Evolutionary conservation across 2,797 vertebrate genomes (phyloP).

Genomic region (Salarias fasciatus): DNA sequence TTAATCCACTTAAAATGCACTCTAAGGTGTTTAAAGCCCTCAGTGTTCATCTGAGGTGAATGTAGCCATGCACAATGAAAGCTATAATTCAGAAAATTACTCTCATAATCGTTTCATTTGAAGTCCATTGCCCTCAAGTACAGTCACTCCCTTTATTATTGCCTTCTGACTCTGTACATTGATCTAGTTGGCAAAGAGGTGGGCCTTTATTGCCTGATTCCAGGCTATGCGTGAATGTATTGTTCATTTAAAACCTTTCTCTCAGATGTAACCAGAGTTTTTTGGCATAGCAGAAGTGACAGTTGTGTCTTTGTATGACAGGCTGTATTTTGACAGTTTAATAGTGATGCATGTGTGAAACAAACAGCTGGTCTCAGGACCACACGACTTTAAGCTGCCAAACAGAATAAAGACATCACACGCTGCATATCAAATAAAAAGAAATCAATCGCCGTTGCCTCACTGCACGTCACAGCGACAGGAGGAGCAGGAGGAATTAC

Average conservation of each 20-base stretch:
- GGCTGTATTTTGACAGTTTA: conserved; percentile 54
- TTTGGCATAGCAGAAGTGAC: conserved; percentile 48
- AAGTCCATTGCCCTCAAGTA: conserved; percentile 7
- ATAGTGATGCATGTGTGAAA: conserved; percentile 35
- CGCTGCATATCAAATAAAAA: conserved; percentile 45
- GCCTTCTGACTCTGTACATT: conserved; percentile 29
- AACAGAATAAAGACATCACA: conserved; percentile 44
- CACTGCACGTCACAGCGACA: conserved; percentile 21
- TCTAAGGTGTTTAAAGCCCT: conserved; percentile 1
- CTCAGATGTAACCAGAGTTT: conserved; percentile 14
- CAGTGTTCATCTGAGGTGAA: not conserved
- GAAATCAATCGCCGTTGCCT: conserved; percentile 34
- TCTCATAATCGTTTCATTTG: conserved; percentile 17
- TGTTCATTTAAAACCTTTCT: conserved; percentile 25
- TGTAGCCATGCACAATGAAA: conserved; percentile 16
- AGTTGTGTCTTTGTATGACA: conserved; percentile 47
- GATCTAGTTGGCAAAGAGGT: conserved; percentile 22
- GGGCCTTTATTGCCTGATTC: conserved; percentile 24
- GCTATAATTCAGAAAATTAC: conserved; percentile 4
- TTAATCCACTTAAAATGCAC: not conserved
- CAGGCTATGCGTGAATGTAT: conserved; percentile 15
- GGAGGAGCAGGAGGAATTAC: not conserved
- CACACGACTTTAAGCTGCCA: conserved; percentile 39
- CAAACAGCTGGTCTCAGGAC: conserved; percentile 30
- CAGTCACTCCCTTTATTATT: conserved; percentile 19